Evolutionary conservation across 2,888 invertebrate genomes (phyloP).

Genomic region (Brachycybe producta): DNA sequence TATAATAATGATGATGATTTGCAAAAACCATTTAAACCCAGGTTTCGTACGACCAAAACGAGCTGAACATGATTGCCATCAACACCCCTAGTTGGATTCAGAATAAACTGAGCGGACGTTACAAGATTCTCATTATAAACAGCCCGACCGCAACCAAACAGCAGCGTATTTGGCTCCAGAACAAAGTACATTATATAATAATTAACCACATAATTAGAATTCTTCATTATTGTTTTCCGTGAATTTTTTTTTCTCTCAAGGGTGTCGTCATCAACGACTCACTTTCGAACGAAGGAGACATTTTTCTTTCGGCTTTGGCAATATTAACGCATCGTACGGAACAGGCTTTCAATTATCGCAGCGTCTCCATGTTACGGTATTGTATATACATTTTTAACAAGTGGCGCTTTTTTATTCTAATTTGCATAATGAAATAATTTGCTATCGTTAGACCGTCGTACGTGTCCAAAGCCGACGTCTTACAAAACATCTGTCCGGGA

Average conservation of each 20-base stretch:
- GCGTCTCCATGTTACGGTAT: background rate
- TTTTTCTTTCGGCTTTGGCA: slow-evolving; percentile 1
- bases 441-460: slow-evolving; percentile 2
- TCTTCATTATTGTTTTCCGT: background rate
- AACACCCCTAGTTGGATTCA: slow-evolving; percentile 6
- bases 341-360: background rate
- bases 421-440: too few species aligned
- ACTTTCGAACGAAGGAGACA: background rate
- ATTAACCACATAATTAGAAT: background rate
- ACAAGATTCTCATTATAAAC: slow-evolving; percentile 3
- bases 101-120: background rate
- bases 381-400: too few species aligned
- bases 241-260: background rate
- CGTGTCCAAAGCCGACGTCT: background rate
- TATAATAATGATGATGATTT: too few species aligned
- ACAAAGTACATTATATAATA: background rate
- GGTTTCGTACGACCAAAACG: background rate
- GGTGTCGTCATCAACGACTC: background rate
- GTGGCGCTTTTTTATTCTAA: too few species aligned
- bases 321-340: background rate
- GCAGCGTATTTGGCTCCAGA: background rate
- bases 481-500: slow-evolving; percentile 2
- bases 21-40: too few species aligned
- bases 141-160: background rate
- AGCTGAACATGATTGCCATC: background rate